Evolutionary conservation across 2,113 vertebrate species (phyloP).

Genomic region (Nicator chloris): DNA sequence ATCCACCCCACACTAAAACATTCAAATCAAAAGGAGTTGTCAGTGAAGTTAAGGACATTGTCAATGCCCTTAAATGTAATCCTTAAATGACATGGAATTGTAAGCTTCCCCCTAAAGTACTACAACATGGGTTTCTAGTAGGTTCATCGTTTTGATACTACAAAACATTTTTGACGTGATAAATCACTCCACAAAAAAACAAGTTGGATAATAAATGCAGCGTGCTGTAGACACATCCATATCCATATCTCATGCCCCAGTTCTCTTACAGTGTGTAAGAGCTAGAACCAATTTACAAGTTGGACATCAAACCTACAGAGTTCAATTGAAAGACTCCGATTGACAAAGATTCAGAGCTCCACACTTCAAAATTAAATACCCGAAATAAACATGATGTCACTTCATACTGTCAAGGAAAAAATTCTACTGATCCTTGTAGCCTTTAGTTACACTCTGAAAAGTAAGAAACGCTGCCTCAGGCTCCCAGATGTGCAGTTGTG

Average conservation of each 20-base stretch:
- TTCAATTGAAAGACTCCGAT: neutral
- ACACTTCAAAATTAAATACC: neutral
- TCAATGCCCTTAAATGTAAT: neutral
- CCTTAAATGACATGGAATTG: neutral
- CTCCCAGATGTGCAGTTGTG: neutral
- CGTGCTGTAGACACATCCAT: neutral
- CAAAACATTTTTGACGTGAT: neutral
- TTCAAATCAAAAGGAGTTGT: neutral
- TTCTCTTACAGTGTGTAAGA: neutral
- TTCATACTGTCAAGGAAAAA: neutral
- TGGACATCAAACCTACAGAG: neutral
- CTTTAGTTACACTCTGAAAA: neutral
- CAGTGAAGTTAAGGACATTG: neutral
- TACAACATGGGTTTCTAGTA: neutral
- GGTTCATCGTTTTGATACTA: neutral
- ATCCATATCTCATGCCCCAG: neutral
- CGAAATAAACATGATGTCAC: neutral
- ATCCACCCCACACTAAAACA: neutral
- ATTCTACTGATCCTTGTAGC: neutral
- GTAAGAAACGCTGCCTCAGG: neutral
- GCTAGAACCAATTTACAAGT: neutral
- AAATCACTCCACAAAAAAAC: neutral
- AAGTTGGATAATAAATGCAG: neutral
- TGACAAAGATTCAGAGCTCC: neutral
- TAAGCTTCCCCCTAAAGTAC: neutral